A percentile compares a stretch with the other conserved stretches of the same genome.
These are phyloP conservation scores for Hypotaenidia philippensis DNA, from an alignment of 2,797 vertebrate species.

Conservation along the genomic window DNA sequence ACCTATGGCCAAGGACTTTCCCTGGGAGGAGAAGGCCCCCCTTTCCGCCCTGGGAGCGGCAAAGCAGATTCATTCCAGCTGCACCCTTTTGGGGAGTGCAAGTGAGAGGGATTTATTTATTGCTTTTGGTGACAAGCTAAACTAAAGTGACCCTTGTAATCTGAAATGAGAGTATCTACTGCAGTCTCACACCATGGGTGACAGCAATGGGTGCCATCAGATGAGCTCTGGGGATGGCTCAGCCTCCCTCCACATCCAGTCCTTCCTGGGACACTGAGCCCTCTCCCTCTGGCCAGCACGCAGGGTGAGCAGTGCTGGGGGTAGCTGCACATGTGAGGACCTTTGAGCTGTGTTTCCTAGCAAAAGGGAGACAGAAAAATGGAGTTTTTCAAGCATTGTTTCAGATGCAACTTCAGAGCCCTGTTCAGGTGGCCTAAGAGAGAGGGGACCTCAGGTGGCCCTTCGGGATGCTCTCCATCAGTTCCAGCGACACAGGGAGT, in stretches of 20 bases:
- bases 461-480: rapidly evolving
- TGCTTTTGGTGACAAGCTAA: constrained; percentile 26
- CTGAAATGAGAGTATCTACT: not conserved
- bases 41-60: not conserved
- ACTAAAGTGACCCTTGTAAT: not conserved
- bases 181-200: not conserved
- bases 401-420: not conserved
- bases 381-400: not conserved
- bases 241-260: rapidly evolving
- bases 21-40: not conserved
- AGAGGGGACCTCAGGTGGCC: not conserved
- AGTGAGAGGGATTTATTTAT: not conserved
- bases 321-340: rapidly evolving
- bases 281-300: rapidly evolving
- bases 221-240: rapidly evolving
- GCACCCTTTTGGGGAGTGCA: not conserved
- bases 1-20: not conserved
- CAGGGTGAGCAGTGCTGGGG: rapidly evolving
- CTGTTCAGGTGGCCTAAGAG: not conserved
- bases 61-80: not conserved
- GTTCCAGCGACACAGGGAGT: not conserved
- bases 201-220: not conserved
- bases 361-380: not conserved
- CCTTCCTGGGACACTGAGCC: rapidly evolving
- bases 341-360: not conserved